A percentile compares a stretch with the other conserved stretches of the same genome.
These are phyloP conservation scores for Rhagium mordax DNA, from an alignment of 2,888 invertebrate species.

Conservation along the genomic window DNA sequence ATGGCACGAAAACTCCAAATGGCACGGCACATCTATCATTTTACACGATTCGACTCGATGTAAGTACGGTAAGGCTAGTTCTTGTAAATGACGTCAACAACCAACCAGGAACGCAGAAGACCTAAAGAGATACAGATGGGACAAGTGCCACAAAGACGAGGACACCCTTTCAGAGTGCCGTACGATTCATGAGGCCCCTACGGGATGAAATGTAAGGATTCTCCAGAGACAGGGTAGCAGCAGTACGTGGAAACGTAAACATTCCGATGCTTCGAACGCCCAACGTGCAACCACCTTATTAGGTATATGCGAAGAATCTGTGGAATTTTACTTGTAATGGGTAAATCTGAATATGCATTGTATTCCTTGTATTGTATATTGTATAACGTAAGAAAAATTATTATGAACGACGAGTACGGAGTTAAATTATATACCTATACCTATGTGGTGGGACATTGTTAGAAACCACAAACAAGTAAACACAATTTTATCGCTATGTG, in stretches of 20 bases:
- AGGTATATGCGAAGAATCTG: conserved; percentile 33
- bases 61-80: conserved; percentile 32
- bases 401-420: too few relatives aligned
- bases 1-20: too few relatives aligned
- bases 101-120: conserved; percentile 46
- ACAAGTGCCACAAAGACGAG: conserved; percentile 32
- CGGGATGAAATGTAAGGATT: conserved; percentile 65
- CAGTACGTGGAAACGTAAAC: conserved; percentile 30
- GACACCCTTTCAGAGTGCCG: conserved; percentile 30
- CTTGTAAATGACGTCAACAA: conserved; percentile 56
- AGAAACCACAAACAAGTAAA: too few relatives aligned
- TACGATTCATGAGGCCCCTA: conserved; percentile 58
- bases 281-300: conserved; percentile 22
- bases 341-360: conserved; percentile 8
- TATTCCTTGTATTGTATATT: background rate
- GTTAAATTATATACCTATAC: too few relatives aligned
- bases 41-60: conserved; percentile 2
- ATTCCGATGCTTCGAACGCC: conserved; percentile 16
- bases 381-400: background rate
- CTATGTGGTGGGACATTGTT: too few relatives aligned
- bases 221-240: conserved; percentile 61
- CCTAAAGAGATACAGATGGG: conserved; percentile 21
- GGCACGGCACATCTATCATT: background rate
- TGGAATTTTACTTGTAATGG: conserved; percentile 15
- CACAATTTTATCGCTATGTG: background rate